Base-by-base conservation (phyloP, 1,140 invertebrate genomes). In the Aethina tumida region DNA sequence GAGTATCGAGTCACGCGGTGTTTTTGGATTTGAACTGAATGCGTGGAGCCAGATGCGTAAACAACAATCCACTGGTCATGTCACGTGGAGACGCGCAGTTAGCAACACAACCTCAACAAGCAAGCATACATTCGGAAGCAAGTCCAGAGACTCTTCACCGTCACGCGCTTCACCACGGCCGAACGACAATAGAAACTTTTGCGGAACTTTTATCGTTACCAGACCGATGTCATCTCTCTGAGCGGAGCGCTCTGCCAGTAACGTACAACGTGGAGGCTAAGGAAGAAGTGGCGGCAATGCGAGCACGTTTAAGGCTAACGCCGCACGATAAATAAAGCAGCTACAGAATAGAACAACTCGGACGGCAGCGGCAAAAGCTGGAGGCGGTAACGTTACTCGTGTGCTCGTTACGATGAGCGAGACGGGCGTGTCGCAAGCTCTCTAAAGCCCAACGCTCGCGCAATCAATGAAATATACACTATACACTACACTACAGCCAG, bases 321-420 rank as follows among this genome's bases (percentile, higher is more conserved):
- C 50, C 58, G 51, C 55, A 46, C 55, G 59, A 57, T 61, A 61
- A 61, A 61, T 61, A 61, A n/a, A 59, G 57, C 56, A 53, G 48
- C 55, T 56, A 55, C 51, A 59, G 56, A 59, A 60, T 50, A 58
- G 53, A 58, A 57, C 56, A 39, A 27, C 43, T 49, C 50, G 52
- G 50, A 55, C 55, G 49, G 53, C 45, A 43, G 48, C 45, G 52
- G 50, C 40, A 38, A 48, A 47, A 47, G 52, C 51, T 43, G 55
- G 50, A 54, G 55, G 56, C 56, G 53, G 58, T 45, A 58, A 58
- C 56, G n/a, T n/a, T n/a, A n/a, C n/a, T n/a, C n/a, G 52, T 49
- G 49, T 45, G 51, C 53, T 56, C 40, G 27, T 44, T 42, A 45
- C 45, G 39, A 41, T 35, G 39, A 45, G 45, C 43, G 45, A 37